Conservation (phyloP, 2,888 invertebrate species). For the Lingula anatina region DNA sequence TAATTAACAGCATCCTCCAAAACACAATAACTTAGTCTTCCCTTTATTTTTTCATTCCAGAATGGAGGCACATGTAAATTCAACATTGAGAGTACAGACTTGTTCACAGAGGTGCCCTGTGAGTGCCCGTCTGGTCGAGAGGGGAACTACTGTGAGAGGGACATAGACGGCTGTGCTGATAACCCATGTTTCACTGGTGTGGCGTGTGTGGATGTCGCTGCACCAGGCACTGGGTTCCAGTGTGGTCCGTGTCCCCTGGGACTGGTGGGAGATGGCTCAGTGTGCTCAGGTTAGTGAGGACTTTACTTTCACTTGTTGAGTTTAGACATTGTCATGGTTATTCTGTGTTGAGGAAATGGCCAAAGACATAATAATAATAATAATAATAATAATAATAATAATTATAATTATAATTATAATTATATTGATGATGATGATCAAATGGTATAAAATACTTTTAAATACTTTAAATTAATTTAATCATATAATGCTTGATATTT, state of each 20-base stretch:
- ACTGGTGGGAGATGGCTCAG: slow-evolving; percentile 18
- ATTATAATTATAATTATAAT: no score
- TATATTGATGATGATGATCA: no score
- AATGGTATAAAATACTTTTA: no score
- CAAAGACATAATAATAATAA: no score
- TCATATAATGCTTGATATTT: no score
- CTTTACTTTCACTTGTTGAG: no score
- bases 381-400: no score
- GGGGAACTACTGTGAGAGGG: slow-evolving; percentile 21
- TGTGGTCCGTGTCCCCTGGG: slow-evolving; percentile 23
- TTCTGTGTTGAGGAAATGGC: no score
- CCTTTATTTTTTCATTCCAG: slow-evolving; percentile 11
- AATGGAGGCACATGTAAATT: slow-evolving; percentile 21
- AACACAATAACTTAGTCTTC: no score
- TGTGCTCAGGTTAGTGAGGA: slow-evolving; percentile 19
- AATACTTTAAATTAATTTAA: no score
- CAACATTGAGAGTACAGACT: slow-evolving; percentile 8
- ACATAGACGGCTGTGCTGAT: slow-evolving; percentile 25
- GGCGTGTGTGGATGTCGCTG: slow-evolving; percentile 18
- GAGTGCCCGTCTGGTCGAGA: slow-evolving; percentile 19
- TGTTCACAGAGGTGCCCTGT: slow-evolving; percentile 20
- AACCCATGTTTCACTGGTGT: slow-evolving; percentile 19
- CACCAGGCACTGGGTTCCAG: slow-evolving; percentile 12
- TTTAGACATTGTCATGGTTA: no score
- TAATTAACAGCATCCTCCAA: no score